Conservation (phyloP, 2,888 invertebrate genomes). For the Pandemis corylana region DNA sequence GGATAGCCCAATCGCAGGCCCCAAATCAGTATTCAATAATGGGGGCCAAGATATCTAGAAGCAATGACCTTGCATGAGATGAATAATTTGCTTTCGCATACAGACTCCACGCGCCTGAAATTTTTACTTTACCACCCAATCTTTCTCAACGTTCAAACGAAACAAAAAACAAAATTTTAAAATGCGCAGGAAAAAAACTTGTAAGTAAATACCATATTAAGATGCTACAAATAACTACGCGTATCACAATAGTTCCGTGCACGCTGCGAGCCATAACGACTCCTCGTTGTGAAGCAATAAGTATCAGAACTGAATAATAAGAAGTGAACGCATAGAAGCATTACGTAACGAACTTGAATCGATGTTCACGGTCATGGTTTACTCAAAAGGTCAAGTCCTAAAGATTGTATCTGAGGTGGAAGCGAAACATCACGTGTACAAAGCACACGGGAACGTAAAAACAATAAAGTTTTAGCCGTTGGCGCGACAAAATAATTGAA, state of each 20-base stretch:
- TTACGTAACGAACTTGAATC: slow-evolving; percentile 78
- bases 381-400: slow-evolving; percentile 71
- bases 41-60: slow-evolving; percentile 15
- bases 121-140: background rate
- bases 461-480: background rate
- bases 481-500: background rate
- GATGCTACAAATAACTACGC: slow-evolving; percentile 17
- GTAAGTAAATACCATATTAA: slow-evolving; percentile 15
- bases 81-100: slow-evolving; percentile 31
- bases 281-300: slow-evolving; percentile 42
- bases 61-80: slow-evolving; percentile 22
- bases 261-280: slow-evolving; percentile 11
- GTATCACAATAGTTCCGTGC: slow-evolving; percentile 28
- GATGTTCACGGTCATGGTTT: slow-evolving; percentile 78
- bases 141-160: slow-evolving; percentile 6
- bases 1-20: slow-evolving; percentile 32
- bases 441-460: slow-evolving; percentile 10
- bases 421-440: slow-evolving; percentile 36
- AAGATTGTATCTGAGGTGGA: slow-evolving; percentile 59
- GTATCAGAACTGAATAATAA: slow-evolving; percentile 50
- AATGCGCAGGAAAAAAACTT: slow-evolving; percentile 10
- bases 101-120: background rate
- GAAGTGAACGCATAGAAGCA: slow-evolving; percentile 65
- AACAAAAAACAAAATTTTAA: slow-evolving; percentile 10
- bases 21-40: slow-evolving; percentile 35